Base-by-base conservation (phyloP, 1,140 invertebrate genomes). In the Drosophila persimilis region DNA sequence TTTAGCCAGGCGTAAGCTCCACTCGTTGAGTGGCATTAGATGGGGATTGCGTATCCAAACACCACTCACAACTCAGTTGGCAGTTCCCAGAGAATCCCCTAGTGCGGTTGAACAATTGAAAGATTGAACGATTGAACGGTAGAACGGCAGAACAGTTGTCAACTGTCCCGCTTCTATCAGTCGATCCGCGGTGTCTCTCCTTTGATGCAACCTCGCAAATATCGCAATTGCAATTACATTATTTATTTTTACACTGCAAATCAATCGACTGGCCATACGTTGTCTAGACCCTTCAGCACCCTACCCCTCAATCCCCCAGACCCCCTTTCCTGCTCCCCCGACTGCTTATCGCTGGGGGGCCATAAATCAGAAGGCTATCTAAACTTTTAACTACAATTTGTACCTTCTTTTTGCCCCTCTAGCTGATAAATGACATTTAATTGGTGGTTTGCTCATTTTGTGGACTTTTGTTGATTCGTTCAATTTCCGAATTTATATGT, bases 311-410 rank as follows among this genome's bases (percentile, higher is more conserved):
- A 31, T 57, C 29, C 9, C 52, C 54, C 11, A 35, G 15, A 4
- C 35, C n/a, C 6, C 64, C 60, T 71, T 57, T 67, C 24, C 55
- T n/a, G 26, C 15, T 24, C 26, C 45, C 24, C 67, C 52, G 58
- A 29, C 46, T 57, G 66, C 65, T 86, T 86, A 86, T 86, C 83
- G 79, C 54, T 13, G 48, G 52, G 35, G 54, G 24, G 72, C 61
- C n/a, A 89, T 89, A 89, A 89, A 89, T 89, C 85, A 89, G 85
- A 73, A 86, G 85, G 86, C 85, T 89, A 89, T 89, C 85, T 89
- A 89, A 89, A 89, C 80, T 78, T 80, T 89, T 78, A 67, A 86
- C 75, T 69, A 50, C 52, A 57, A 35, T 66, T 58, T 65, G 31
- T 69, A 60, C 45, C 60, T 54, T 78, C 60, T 52, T 60, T 26